phyloP scores from a whole-genome alignment of 2,113 vertebrate genomes.

The Pterophyllum scalare region DNA sequence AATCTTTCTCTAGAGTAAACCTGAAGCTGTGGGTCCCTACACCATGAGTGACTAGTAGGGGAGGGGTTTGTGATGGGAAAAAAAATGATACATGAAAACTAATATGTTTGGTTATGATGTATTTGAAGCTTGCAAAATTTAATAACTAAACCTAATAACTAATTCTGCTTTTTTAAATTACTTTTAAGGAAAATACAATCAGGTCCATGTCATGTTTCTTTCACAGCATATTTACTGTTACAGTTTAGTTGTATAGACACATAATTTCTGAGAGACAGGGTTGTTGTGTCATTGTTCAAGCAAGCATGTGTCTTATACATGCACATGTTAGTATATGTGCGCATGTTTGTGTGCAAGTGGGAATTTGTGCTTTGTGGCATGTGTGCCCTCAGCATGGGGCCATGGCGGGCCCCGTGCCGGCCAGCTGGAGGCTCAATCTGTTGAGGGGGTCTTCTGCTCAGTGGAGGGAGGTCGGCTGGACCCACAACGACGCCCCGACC shows the following conservation, averaged over 20 bases:
- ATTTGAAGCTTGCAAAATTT: neutral
- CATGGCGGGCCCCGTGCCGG: conserved; percentile 71
- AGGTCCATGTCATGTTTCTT: neutral
- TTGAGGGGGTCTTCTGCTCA: conserved; percentile 74
- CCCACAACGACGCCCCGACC: conserved; percentile 64
- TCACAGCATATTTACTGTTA: neutral
- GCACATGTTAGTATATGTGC: conserved; percentile 33
- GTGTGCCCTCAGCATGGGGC: conserved; percentile 82
- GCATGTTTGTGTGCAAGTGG: conserved; percentile 51
- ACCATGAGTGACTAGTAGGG: too few relatives aligned
- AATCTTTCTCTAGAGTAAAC: fast-evolving
- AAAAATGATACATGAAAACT: neutral
- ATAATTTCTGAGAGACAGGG: neutral
- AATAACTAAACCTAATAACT: neutral
- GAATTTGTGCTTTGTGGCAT: conserved; percentile 77
- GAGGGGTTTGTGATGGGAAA: neutral
- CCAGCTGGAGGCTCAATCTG: conserved; percentile 87
- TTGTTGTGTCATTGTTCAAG: conserved; percentile 22
- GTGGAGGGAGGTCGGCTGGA: conserved; percentile 66
- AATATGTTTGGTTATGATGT: neutral
- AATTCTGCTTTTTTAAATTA: neutral
- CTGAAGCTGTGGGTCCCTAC: neutral
- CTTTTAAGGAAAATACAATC: neutral
- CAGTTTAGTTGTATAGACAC: neutral
- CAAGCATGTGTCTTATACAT: conserved; percentile 24